Percentiles rank a stretch among this genome's conserved stretches.
Evolutionary conservation across 2,888 invertebrate species (phyloP).

Genomic region (Machimus rusticus): DNA sequence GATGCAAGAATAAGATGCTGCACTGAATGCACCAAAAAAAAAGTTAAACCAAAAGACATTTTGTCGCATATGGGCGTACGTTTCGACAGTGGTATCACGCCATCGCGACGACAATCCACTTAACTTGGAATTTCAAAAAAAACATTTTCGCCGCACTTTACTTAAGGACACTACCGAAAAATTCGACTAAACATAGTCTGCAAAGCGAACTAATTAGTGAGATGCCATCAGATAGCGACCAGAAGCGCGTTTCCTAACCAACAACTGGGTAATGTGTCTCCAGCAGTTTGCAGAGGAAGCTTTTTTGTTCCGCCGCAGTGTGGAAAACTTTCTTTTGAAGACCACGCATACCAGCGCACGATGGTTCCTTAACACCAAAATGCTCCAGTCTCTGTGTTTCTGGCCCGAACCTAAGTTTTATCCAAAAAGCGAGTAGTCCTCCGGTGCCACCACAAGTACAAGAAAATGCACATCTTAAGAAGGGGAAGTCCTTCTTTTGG

Average conservation of each 20-base stretch:
- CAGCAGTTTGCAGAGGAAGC: conserved; percentile 35
- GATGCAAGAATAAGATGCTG: background rate
- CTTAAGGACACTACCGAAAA: background rate
- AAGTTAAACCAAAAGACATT: background rate
- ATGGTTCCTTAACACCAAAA: background rate
- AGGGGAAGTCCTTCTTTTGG: conserved; percentile 2
- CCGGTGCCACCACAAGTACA: background rate
- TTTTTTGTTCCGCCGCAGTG: conserved; percentile 38
- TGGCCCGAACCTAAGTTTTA: background rate
- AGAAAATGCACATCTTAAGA: background rate
- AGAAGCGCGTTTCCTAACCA: conserved; percentile 26
- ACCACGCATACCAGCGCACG: conserved; percentile 18
- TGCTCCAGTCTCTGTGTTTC: background rate
- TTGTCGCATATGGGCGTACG: background rate
- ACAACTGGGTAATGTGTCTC: conserved; percentile 34
- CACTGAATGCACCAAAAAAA: background rate
- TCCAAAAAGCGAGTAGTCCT: background rate
- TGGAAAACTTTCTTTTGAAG: conserved; percentile 13
- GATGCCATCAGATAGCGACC: background rate
- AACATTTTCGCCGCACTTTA: background rate
- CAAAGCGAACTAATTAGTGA: background rate
- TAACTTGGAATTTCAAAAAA: background rate
- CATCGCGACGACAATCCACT: background rate
- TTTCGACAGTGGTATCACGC: background rate
- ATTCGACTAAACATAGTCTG: background rate